These are phyloP conservation scores for Larimichthys crocea DNA, from an alignment of 2,113 vertebrate genomes.

Conservation along the genomic window DNA sequence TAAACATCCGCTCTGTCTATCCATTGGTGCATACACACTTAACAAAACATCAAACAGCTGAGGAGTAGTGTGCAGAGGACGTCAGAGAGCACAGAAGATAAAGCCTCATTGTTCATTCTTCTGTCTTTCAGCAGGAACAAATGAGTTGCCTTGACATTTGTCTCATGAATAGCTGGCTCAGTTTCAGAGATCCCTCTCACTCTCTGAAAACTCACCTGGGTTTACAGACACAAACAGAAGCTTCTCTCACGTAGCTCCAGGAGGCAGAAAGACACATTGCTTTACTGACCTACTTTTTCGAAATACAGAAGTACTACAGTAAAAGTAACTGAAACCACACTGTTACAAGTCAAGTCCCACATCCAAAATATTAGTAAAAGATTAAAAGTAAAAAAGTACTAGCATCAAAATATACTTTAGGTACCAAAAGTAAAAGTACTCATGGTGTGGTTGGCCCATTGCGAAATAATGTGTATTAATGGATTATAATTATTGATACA, in stretches of 20 bases:
- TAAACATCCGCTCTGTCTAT: slow-evolving; percentile 2
- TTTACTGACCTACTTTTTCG: neutral
- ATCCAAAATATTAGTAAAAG: neutral
- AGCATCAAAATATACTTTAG: neutral
- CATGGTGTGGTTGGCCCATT: neutral
- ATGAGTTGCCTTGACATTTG: neutral
- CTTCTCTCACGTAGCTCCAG: neutral
- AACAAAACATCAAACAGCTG: slow-evolving; percentile 28
- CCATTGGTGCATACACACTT: neutral
- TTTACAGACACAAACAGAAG: neutral
- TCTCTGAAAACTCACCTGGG: neutral
- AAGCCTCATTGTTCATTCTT: slow-evolving; percentile 1
- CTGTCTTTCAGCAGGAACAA: neutral
- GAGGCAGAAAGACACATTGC: neutral
- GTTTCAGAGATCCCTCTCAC: neutral
- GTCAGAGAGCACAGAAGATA: slow-evolving; percentile 2
- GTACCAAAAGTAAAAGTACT: neutral
- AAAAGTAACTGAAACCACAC: neutral
- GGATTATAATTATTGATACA: neutral
- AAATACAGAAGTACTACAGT: neutral
- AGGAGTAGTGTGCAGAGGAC: neutral
- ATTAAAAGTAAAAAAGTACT: neutral
- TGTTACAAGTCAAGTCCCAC: neutral
- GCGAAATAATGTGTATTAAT: neutral
- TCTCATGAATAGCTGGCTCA: neutral